Evolutionary conservation across 2,797 vertebrate genomes (phyloP).

Genomic region (Pseudomugil gertrudae): DNA sequence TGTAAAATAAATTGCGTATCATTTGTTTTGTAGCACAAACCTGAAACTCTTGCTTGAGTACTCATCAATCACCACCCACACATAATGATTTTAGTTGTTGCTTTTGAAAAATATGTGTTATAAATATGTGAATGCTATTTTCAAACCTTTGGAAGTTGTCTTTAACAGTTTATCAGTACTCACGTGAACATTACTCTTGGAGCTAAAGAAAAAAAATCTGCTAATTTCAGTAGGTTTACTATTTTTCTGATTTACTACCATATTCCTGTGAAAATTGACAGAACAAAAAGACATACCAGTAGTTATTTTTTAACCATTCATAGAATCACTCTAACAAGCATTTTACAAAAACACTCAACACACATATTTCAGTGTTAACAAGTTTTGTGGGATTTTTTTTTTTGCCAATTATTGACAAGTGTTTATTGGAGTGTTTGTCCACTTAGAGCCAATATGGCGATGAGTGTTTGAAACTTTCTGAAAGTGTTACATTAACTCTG

Average conservation of each 20-base stretch:
- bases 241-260: background rate
- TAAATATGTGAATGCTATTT: background rate
- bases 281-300: constrained; percentile 6
- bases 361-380: constrained; percentile 55
- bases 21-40: background rate
- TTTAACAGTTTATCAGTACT: constrained; percentile 5
- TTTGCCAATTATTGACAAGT: constrained; percentile 57
- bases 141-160: constrained; percentile 11
- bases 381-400: no score
- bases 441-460: constrained; percentile 51
- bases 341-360: constrained; percentile 42
- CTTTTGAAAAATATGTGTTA: constrained; percentile 7
- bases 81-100: constrained; percentile 9
- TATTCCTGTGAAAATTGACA: background rate
- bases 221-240: background rate
- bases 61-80: constrained; percentile 27
- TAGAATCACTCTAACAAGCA: constrained; percentile 32
- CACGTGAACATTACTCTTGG: constrained; percentile 6
- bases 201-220: constrained; percentile 7
- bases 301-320: constrained; percentile 31
- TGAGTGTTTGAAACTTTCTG: constrained; percentile 42
- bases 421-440: constrained; percentile 63
- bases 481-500: constrained; percentile 42
- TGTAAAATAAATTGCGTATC: background rate
- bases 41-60: constrained; percentile 5